phyloP scores from a whole-genome alignment of 2,888 invertebrate species.

The Julus scandinavius region DNA sequence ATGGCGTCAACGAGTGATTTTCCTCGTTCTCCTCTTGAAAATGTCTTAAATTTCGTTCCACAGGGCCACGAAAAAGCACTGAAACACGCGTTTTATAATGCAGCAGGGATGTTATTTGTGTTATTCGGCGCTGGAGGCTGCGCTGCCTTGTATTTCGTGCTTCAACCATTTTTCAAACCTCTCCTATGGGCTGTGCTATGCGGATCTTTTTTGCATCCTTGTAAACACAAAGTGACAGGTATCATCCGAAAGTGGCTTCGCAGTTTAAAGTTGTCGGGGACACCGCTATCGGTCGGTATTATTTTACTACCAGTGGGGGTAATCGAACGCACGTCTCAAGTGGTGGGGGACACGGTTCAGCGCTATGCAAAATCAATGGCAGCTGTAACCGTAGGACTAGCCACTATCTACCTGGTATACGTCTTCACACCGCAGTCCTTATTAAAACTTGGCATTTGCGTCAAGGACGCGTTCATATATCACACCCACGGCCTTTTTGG shows the following conservation, averaged over 20 bases:
- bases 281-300: constrained; percentile 68
- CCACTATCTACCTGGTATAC: constrained; percentile 74
- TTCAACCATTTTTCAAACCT: constrained; percentile 93
- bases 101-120: constrained; percentile 83
- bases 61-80: constrained; percentile 88
- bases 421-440: constrained; percentile 73
- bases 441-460: constrained; percentile 60
- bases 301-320: constrained; percentile 76
- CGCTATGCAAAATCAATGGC: constrained; percentile 75
- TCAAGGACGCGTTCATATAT: constrained; percentile 61
- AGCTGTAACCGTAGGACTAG: constrained; percentile 66
- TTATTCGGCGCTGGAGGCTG: constrained; percentile 75
- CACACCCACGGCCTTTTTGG: constrained; percentile 63
- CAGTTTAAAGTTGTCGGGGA: constrained; percentile 62
- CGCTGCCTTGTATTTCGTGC: constrained; percentile 82
- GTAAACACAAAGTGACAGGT: constrained; percentile 84
- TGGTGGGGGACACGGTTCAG: constrained; percentile 77
- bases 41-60: constrained; percentile 68
- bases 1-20: constrained; percentile 52
- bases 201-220: constrained; percentile 97
- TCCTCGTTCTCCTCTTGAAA: constrained; percentile 61
- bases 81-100: constrained; percentile 91
- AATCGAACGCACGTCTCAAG: constrained; percentile 79
- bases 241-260: constrained; percentile 81
- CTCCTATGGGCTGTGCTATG: constrained; percentile 95